phyloP scores from a whole-genome alignment of 2,888 invertebrate genomes.

The Coremacera marginata region DNA sequence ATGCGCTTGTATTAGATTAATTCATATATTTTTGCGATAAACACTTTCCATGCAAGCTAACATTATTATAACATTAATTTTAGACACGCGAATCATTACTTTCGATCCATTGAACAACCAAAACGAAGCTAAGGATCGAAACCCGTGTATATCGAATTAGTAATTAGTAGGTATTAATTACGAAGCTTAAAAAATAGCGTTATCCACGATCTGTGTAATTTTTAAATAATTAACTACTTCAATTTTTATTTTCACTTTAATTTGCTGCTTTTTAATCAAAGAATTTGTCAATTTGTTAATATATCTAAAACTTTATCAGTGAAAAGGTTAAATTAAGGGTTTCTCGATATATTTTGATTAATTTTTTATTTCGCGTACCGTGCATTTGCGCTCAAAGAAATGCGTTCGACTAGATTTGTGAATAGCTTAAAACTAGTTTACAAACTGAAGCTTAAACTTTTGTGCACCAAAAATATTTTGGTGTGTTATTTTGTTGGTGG shows the following conservation, averaged over 20 bases:
- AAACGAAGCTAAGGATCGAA: not conserved
- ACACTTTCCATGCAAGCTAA: not conserved
- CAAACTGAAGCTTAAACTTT: not conserved
- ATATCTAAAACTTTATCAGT: not conserved
- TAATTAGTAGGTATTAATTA: not conserved
- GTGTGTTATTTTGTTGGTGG: not conserved
- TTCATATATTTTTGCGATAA: not conserved
- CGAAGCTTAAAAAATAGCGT: not conserved
- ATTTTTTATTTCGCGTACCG: not conserved
- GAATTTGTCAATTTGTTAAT: not conserved
- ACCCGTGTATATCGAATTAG: not conserved
- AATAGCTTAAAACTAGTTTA: slow-evolving; percentile 31
- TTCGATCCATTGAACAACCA: not conserved
- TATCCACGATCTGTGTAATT: slow-evolving; percentile 3
- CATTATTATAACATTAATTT: not conserved
- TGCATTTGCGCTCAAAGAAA: not conserved
- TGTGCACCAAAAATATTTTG: slow-evolving; percentile 7
- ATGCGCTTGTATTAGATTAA: not conserved
- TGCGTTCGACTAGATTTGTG: slow-evolving; percentile 51
- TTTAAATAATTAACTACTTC: not conserved
- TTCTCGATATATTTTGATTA: not conserved
- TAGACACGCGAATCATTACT: slow-evolving; percentile 9
- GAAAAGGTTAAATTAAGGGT: not conserved
- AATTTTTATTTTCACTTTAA: not conserved
- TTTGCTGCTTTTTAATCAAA: not conserved